phyloP scores from a whole-genome alignment of 2,888 invertebrate genomes.

The Andrena flavipes region DNA sequence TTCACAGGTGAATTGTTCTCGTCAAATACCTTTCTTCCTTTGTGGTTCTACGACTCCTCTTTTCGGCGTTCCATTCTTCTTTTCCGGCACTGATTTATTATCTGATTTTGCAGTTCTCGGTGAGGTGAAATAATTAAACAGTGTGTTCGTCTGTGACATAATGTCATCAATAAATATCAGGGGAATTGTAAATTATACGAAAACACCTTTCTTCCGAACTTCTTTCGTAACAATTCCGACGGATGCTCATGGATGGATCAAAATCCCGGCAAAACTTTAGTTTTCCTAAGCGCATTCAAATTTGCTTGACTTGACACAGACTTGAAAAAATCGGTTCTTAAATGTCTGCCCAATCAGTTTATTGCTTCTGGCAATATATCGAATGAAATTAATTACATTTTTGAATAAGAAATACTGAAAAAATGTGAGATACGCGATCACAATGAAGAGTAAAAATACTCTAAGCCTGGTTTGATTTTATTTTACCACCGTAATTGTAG shows the following conservation, averaged over 20 bases:
- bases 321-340: not conserved
- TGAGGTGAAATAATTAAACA: constrained; percentile 89
- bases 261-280: constrained; percentile 57
- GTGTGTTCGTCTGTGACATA: constrained; percentile 86
- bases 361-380: not conserved
- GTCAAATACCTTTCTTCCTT: constrained; percentile 58
- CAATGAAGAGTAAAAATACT: too few species aligned
- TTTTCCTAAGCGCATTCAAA: constrained; percentile 34
- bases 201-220: not conserved
- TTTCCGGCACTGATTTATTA: constrained; percentile 46
- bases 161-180: constrained; percentile 2
- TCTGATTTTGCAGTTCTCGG: constrained; percentile 74
- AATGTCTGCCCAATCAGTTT: not conserved
- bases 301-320: too few species aligned
- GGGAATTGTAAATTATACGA: not conserved
- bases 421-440: too few species aligned
- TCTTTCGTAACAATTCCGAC: not conserved
- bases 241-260: not conserved
- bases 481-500: too few species aligned
- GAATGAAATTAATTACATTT: too few species aligned
- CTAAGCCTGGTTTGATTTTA: too few species aligned
- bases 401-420: too few species aligned
- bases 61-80: constrained; percentile 60
- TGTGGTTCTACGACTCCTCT: constrained; percentile 45
- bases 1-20: constrained; percentile 51